phyloP scores from a whole-genome alignment of 2,113 vertebrate species.

The Terrapene triunguis region DNA sequence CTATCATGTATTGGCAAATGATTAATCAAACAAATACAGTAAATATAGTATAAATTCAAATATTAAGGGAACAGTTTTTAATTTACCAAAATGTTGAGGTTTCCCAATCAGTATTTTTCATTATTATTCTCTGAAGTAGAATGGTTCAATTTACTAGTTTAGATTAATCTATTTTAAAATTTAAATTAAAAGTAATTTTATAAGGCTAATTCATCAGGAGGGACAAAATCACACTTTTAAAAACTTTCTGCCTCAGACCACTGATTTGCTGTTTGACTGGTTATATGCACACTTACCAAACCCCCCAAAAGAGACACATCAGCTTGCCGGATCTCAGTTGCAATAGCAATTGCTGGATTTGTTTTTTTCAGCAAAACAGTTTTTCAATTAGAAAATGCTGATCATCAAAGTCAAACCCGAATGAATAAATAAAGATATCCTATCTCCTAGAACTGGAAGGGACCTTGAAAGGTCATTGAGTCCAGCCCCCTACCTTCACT shows the following conservation, averaged over 20 bases:
- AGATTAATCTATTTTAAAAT: not conserved
- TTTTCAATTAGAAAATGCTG: not conserved
- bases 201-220: not conserved
- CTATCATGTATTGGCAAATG: not conserved
- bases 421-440: too few relatives aligned
- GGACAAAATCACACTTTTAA: not conserved
- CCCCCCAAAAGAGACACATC: too few relatives aligned
- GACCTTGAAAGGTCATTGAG: too few relatives aligned
- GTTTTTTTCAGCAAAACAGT: not conserved
- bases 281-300: not conserved
- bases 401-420: not conserved
- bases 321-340: not conserved
- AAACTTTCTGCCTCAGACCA: not conserved
- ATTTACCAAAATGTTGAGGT: not conserved
- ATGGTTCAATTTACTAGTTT: not conserved
- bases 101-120: not conserved
- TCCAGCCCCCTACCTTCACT: too few relatives aligned
- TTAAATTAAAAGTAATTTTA: not conserved
- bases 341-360: not conserved
- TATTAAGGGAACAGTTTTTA: not conserved
- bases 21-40: not conserved
- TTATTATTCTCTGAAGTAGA: not conserved
- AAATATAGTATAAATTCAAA: not conserved
- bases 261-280: not conserved
- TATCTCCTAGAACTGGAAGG: too few relatives aligned